phyloP scores from a whole-genome alignment of 1,140 invertebrate genomes.

The Drosophila oshimai region DNA sequence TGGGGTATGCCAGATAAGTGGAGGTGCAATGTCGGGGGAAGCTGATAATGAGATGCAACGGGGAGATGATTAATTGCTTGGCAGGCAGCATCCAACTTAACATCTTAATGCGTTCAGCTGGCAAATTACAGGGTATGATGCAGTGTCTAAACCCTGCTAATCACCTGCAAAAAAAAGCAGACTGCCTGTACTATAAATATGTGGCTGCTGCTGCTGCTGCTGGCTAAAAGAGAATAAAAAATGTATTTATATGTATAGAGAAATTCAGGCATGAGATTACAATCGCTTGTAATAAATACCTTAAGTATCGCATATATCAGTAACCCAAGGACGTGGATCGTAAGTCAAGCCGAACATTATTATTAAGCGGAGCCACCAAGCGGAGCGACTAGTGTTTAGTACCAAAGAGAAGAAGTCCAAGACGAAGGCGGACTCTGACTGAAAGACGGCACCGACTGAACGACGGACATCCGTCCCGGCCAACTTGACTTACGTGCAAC shows the following conservation, averaged over 20 bases:
- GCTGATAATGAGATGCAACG: constrained; percentile 27
- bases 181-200: constrained; percentile 61
- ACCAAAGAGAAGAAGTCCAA: too few relatives aligned
- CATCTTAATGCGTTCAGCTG: constrained; percentile 17
- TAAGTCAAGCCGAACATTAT: constrained; percentile 77
- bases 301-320: constrained; percentile 82
- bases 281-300: constrained; percentile 82
- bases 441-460: constrained; percentile 13
- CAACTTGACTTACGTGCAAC: constrained; percentile 77
- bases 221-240: constrained; percentile 14
- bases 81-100: constrained; percentile 13
- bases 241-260: constrained; percentile 39
- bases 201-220: constrained; percentile 23
- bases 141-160: background rate
- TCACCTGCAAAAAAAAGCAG: constrained; percentile 28
- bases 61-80: constrained; percentile 33
- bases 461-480: constrained; percentile 9
- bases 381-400: constrained; percentile 23
- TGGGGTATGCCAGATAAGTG: constrained; percentile 8
- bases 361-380: constrained; percentile 68
- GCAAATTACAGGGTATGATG: constrained; percentile 27
- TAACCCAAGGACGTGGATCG: constrained; percentile 81
- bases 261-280: constrained; percentile 76
- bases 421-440: constrained; percentile 8
- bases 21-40: background rate